Base-by-base conservation (phyloP, 2,888 invertebrate genomes). In the Aleiodes testaceus region DNA sequence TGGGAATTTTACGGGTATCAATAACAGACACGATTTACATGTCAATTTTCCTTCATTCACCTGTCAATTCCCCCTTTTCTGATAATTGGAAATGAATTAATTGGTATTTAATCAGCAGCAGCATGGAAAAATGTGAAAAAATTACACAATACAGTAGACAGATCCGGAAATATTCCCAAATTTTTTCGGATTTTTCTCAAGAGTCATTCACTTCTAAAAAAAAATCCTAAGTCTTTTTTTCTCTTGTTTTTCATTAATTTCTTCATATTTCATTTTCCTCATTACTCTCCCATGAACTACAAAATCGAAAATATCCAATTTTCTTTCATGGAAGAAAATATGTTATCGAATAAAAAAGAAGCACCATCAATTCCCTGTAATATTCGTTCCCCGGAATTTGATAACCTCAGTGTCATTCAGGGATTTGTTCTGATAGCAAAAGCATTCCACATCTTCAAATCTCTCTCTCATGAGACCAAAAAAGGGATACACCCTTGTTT, bases 321-420 rank as follows among this genome's bases (percentile, higher is more conserved):
- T 66, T 59, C 49, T 66, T 59, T 20, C 22, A 59, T 42, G 49
- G 59, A 42, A 42, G 59, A 66, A 70, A 70, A 70, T 66, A 59
- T 36, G 47, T 65, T 70, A 26, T 42, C 49, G 49, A 3, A 7
- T 16, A 12, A 26, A 36, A 55, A 63, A 16, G 9, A 47, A 12
- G 4, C 30, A 66, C 64, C 72, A 67, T 74, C 66, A 22, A 65
- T 74, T 70, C 59, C 70, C 69, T 42, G 67, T 68, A 74, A 75
- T 75, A 75, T 74, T 70, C 73, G 73, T 50, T 66, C 69, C 59
- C 66, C 72, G 66, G 70, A 70, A 75, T 75, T 74, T 70, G 72
- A 74, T 74, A 45, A 20, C 49, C 63, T 26, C 53, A 44, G 68
- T 64, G 50, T 68, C 61, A 45, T 69, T 66, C 59, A 52, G 49